Evolutionary conservation across 2,113 vertebrate genomes (phyloP).

Genomic region (Alectura lathami): DNA sequence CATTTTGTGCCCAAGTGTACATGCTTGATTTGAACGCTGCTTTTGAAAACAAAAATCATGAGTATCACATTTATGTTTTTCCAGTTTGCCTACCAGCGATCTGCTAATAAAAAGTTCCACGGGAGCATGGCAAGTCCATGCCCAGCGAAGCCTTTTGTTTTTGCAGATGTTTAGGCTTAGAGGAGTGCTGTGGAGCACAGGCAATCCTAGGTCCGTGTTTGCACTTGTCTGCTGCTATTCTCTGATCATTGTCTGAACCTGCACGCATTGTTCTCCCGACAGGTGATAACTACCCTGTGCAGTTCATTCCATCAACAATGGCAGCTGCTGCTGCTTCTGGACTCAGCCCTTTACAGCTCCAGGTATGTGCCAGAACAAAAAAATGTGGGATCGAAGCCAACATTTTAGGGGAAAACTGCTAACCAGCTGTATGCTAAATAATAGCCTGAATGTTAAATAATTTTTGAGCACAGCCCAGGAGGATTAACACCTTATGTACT

Average conservation of each 20-base stretch:
- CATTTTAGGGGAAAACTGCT: constrained; percentile 84
- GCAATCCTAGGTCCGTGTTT: constrained; percentile 84
- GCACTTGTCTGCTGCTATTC: constrained; percentile 88
- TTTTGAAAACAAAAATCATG: constrained; percentile 47
- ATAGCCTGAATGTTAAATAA: constrained; percentile 90
- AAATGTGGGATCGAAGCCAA: constrained; percentile 86
- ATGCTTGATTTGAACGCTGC: constrained; percentile 61
- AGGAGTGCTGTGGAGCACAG: constrained; percentile 77
- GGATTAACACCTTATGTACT: constrained; percentile 91
- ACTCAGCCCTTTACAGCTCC: constrained; percentile 99
- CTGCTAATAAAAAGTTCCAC: constrained; percentile 79
- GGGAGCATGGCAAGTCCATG: constrained; percentile 82
- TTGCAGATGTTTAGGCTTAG: constrained; percentile 94
- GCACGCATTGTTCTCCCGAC: constrained; percentile 94
- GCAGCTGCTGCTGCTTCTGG: constrained; percentile 99
- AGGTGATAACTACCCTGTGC: constrained; percentile 99
- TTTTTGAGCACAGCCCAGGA: constrained; percentile 82
- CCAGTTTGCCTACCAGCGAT: constrained; percentile 83
- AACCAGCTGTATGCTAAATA: constrained; percentile 97
- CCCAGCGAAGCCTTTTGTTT: constrained; percentile 90
- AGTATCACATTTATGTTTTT: constrained; percentile 75
- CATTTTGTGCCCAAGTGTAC: constrained; percentile 62
- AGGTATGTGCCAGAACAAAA: constrained; percentile 95
- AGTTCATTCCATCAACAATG: constrained; percentile 99
- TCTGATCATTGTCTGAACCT: constrained; percentile 98